Percentiles rank a stretch among this genome's conserved stretches.
Evolutionary conservation across 1,140 invertebrate species (phyloP).

Genomic region (Steinernema khuongi): DNA sequence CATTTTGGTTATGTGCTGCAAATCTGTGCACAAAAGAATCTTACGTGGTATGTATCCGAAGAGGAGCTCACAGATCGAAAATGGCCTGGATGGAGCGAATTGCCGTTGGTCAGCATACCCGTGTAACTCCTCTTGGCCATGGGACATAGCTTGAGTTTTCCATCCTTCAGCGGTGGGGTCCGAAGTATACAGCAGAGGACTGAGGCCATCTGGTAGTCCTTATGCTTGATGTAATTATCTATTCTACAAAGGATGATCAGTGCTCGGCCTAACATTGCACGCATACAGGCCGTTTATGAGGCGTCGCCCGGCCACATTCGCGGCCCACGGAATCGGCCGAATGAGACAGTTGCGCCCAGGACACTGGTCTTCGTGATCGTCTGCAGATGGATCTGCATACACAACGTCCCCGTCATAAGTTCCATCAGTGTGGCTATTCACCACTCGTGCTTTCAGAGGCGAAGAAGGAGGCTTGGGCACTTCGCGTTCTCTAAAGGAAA

Average conservation of each 20-base stretch:
- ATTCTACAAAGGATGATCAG: background rate
- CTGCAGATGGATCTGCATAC: background rate
- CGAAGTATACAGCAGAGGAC: background rate
- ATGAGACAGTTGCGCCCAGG: background rate
- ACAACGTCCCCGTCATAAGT: background rate
- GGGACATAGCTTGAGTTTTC: background rate
- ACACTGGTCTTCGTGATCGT: background rate
- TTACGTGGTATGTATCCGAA: conserved; percentile 6
- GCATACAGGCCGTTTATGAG: background rate
- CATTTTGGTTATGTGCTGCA: background rate
- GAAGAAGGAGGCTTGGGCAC: background rate
- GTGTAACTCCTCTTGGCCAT: background rate
- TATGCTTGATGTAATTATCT: background rate
- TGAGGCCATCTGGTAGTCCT: background rate
- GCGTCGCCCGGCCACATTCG: background rate
- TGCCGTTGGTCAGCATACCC: background rate
- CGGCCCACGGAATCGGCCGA: background rate
- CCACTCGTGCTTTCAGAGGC: background rate
- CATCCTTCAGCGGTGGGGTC: background rate
- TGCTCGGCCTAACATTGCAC: background rate
- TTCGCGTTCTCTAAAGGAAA: background rate
- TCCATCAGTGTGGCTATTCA: background rate
- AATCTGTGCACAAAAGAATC: background rate
- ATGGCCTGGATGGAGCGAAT: background rate
- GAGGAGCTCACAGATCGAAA: background rate